Conservation (phyloP, 2,888 invertebrate genomes). For the Cheilosia grossa region DNA sequence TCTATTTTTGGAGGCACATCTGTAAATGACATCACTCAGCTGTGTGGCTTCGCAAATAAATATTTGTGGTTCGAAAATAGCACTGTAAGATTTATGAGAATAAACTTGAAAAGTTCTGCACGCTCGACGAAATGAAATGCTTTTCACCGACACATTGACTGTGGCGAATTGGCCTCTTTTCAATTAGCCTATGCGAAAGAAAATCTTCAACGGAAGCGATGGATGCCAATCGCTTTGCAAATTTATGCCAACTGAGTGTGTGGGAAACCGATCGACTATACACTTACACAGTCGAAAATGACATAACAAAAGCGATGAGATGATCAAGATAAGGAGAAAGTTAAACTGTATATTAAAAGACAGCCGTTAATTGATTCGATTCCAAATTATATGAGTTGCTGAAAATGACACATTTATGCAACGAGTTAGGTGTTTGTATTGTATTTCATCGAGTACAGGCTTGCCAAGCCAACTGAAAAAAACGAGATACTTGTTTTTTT, state of each 20-base stretch:
- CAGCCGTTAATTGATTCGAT: slow-evolving; percentile 26
- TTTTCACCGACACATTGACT: slow-evolving; percentile 11
- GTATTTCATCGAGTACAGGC: too few relatives aligned
- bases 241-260: slow-evolving; percentile 32
- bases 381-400: slow-evolving; percentile 10
- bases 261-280: slow-evolving; percentile 26
- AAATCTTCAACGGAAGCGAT: slow-evolving; percentile 30
- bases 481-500: too few relatives aligned
- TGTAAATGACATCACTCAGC: slow-evolving; percentile 11
- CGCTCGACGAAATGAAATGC: not conserved
- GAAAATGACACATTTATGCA: slow-evolving; percentile 2
- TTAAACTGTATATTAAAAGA: not conserved
- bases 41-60: slow-evolving; percentile 19
- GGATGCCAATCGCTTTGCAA: slow-evolving; percentile 28
- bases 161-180: slow-evolving; percentile 10
- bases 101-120: not conserved
- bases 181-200: slow-evolving; percentile 1
- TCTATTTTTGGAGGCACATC: not conserved
- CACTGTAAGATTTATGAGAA: slow-evolving; percentile 21
- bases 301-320: slow-evolving; percentile 30
- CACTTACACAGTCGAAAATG: slow-evolving; percentile 16
- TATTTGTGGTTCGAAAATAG: slow-evolving; percentile 53
- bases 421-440: not conserved
- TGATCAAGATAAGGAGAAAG: slow-evolving; percentile 56
- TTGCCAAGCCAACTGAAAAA: too few relatives aligned